Evolutionary conservation across 37 sponge, comb jelly and placozoan genomes (phyloP).

Genomic region (Aplysina aerophoba): DNA sequence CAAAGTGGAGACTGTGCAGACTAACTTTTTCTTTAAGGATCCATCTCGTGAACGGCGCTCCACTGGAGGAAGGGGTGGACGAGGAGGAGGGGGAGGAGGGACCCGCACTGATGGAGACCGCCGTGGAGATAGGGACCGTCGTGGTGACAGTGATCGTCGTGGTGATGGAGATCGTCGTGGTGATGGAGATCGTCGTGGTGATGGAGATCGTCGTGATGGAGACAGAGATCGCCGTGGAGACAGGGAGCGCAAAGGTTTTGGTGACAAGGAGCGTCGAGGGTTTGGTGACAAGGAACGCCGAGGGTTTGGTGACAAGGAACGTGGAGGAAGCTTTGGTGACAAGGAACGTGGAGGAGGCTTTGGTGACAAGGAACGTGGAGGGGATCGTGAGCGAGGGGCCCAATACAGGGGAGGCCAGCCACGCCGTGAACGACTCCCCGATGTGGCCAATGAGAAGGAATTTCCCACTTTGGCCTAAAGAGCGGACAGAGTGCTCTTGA

Average conservation of each 20-base stretch:
- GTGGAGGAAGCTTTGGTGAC: slow-evolving; percentile 11
- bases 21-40: slow-evolving; percentile 59
- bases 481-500: too few relatives aligned
- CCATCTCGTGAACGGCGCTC: slow-evolving; percentile 20
- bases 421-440: slow-evolving; percentile 50
- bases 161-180: slow-evolving; percentile 22
- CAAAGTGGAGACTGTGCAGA: slow-evolving; percentile 34
- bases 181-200: slow-evolving; percentile 45
- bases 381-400: slow-evolving; percentile 8
- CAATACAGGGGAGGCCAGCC: slow-evolving; percentile 1
- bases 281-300: too few relatives aligned
- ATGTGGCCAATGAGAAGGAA: slow-evolving; percentile 74
- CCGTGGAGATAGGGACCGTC: slow-evolving; percentile 13
- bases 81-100: slow-evolving; percentile 44
- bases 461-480: slow-evolving; percentile 57
- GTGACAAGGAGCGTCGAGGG: slow-evolving; percentile 1
- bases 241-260: slow-evolving; percentile 3
- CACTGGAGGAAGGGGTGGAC: slow-evolving; percentile 17
- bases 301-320: slow-evolving; percentile 20
- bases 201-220: neutral
- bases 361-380: slow-evolving; percentile 27
- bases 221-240: slow-evolving; percentile 31
- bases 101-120: neutral
- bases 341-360: slow-evolving; percentile 1
- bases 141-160: slow-evolving; percentile 17